Evolutionary conservation across 2,113 vertebrate species (phyloP).

Genomic region (Nicator chloris): DNA sequence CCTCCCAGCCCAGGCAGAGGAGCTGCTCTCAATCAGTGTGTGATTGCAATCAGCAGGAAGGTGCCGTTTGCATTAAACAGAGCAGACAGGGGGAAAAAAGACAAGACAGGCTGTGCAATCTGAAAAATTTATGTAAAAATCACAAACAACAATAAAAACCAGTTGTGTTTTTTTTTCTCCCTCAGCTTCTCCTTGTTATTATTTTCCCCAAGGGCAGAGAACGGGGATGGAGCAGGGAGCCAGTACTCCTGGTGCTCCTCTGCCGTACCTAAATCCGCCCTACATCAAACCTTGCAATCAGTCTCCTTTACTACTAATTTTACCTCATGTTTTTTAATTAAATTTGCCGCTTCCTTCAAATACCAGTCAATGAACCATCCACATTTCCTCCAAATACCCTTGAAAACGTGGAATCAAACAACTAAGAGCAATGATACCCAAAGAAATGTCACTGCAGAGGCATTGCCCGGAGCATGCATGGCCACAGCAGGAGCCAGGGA

Average conservation of each 20-base stretch:
- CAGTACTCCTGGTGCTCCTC: neutral
- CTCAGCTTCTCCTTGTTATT: neutral
- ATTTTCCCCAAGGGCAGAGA: neutral
- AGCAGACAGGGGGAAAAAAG: conserved; percentile 19
- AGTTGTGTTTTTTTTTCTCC: neutral
- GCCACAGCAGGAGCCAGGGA: neutral
- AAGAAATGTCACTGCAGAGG: neutral
- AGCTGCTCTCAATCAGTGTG: conserved; percentile 66
- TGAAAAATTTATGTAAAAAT: conserved; percentile 66
- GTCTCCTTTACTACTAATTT: conserved; percentile 68
- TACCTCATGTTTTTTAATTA: conserved; percentile 75
- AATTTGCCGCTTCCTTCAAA: conserved; percentile 71
- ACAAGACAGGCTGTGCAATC: conserved; percentile 50
- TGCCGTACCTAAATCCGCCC: neutral
- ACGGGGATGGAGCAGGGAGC: neutral
- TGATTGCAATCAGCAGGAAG: conserved; percentile 75
- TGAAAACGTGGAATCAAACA: conserved; percentile 64
- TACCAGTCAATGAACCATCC: conserved; percentile 68
- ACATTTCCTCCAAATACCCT: conserved; percentile 76
- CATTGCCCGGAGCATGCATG: neutral
- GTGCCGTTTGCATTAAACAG: conserved; percentile 60
- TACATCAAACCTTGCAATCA: conserved; percentile 33
- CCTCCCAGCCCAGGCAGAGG: conserved; percentile 39
- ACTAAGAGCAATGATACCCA: neutral
- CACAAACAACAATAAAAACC: conserved; percentile 57